phyloP scores from a whole-genome alignment of 2,888 invertebrate genomes.

The Slavum lentiscoides region DNA sequence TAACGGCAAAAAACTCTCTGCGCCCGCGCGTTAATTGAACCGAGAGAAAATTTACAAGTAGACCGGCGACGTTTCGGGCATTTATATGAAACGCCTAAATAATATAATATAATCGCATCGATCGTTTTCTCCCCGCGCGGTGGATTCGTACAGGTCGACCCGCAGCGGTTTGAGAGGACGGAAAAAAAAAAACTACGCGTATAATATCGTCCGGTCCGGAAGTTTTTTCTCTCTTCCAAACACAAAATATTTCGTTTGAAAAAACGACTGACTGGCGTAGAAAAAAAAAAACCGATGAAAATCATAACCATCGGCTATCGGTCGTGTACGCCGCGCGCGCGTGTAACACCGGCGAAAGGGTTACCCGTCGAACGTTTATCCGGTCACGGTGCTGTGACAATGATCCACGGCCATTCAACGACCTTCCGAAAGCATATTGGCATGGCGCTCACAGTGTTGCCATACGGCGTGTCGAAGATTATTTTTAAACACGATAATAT shows the following conservation, averaged over 20 bases:
- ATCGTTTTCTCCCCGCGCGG: not conserved
- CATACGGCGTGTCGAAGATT: slow-evolving; percentile 45
- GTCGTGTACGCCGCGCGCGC: not conserved
- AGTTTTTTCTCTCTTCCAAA: not conserved
- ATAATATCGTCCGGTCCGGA: not conserved
- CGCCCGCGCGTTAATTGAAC: not conserved
- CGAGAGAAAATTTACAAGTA: slow-evolving; percentile 5
- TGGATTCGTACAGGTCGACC: not conserved
- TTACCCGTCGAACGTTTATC: slow-evolving; percentile 45
- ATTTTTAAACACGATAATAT: slow-evolving; percentile 49
- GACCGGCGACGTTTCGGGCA: not conserved
- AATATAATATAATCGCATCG: not conserved
- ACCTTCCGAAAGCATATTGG: slow-evolving; percentile 52
- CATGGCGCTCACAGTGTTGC: slow-evolving; percentile 45
- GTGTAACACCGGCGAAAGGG: slow-evolving; percentile 11
- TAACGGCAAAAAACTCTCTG: not conserved
- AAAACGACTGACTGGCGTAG: too few relatives aligned
- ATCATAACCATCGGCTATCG: not conserved
- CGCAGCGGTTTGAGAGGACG: not conserved
- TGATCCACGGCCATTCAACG: slow-evolving; percentile 54
- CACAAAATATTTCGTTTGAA: too few relatives aligned
- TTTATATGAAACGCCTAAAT: not conserved
- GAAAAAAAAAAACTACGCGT: not conserved
- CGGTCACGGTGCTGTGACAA: slow-evolving; percentile 49
- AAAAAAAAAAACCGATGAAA: not conserved